Base-by-base conservation (phyloP, 2,113 vertebrate species). In the Tragelaphus strepsiceros region DNA sequence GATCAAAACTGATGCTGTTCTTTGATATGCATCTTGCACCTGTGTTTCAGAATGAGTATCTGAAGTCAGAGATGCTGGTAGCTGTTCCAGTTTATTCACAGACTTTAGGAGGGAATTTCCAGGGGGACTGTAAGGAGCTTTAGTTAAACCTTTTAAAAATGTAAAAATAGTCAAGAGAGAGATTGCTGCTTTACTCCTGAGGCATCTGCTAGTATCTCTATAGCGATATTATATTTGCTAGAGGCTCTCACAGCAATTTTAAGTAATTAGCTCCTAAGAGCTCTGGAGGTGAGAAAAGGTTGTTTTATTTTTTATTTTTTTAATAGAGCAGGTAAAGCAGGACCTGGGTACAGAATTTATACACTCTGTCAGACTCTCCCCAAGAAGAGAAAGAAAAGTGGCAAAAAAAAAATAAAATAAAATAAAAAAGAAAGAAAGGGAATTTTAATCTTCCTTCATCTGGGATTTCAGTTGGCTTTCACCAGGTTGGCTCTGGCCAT, bases 141-240 rank as follows among this genome's bases (percentile, higher is more conserved):
- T 67, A 84, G 32, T 90, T 71, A 95, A 97, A 77, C 39, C 64
- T 91, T 96, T 88, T 74, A 94, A 95, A 95, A 97, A 81, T 64
- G 59, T 54, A 94, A 82, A 89, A 97, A 58, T 53, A 95, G 49
- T 88, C n/a, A 62, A 53, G 58, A 83, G 28, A 86, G 19, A 53
- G 51, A 96, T 49, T 56, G 67, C 51, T 30, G 5, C 46, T 51
- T 93, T 56, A 86, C 88, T 86, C 83, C 30, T 7, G 71, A 88
- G 84, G 53, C 85, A 30, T 30, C 51, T 64, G 2, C 51, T 43
- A 32, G 56, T 62, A 78, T 91, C n/a, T 43, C 46, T 56, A 14
- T 26, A 74, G 71, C 22, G 59, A 80, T 83, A 67, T 90, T 80
- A 17, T 4, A 58, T 85, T 82, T 96, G 94, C 10, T 92, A 22